Conservation (phyloP, 2,888 invertebrate genomes). For the Drosophila meridiana region DNA sequence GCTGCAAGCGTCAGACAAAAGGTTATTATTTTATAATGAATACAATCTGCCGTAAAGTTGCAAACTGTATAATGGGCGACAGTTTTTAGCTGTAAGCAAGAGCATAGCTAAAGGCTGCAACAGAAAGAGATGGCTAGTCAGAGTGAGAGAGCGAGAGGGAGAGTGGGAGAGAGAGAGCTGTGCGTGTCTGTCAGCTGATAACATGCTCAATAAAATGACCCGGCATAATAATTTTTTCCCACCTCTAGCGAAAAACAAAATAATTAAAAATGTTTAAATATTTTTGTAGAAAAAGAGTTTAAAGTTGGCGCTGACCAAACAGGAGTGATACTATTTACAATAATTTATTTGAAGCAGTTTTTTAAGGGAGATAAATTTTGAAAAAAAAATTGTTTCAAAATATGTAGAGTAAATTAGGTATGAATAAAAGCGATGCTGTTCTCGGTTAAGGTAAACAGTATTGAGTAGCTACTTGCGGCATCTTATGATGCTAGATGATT, state of each 20-base stretch:
- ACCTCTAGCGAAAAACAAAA: not conserved
- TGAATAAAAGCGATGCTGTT: no score
- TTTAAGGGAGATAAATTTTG: not conserved
- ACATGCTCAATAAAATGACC: not conserved
- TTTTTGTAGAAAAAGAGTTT: not conserved
- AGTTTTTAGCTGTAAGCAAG: slow-evolving; percentile 23
- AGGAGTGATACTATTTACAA: not conserved
- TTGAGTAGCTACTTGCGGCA: no score
- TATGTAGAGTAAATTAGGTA: no score
- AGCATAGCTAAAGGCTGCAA: not conserved
- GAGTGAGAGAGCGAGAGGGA: not conserved
- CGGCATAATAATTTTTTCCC: not conserved
- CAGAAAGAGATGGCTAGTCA: not conserved
- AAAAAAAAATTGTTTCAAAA: not conserved
- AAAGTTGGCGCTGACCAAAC: not conserved
- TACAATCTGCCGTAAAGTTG: slow-evolving; percentile 67
- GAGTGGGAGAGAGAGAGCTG: not conserved
- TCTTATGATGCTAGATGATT: no score
- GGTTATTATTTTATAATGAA: slow-evolving; percentile 83
- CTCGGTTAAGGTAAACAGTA: no score
- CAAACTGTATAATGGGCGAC: slow-evolving; percentile 41
- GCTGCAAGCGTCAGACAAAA: slow-evolving; percentile 69
- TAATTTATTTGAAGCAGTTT: not conserved
- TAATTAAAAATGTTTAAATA: not conserved
- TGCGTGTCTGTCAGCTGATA: slow-evolving; percentile 1